These are phyloP conservation scores for Heteropelma amictum DNA, from an alignment of 2,888 invertebrate genomes.

Conservation along the genomic window DNA sequence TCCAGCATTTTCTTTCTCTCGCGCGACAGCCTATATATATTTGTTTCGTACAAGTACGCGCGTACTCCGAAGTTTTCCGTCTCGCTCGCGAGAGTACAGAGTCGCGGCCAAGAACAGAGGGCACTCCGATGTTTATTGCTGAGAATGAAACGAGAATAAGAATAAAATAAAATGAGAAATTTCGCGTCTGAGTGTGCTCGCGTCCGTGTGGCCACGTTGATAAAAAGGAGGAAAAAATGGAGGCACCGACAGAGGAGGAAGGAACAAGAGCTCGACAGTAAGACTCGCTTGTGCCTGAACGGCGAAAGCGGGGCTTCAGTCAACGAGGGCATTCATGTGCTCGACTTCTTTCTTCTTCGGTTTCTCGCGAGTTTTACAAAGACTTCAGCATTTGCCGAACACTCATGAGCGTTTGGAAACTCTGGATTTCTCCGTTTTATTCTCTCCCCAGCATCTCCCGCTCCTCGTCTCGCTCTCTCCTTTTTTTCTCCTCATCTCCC, in stretches of 20 bases:
- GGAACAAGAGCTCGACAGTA: slow-evolving; percentile 40
- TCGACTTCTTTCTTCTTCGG: slow-evolving; percentile 55
- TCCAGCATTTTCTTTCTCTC: slow-evolving; percentile 28
- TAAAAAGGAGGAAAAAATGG: neutral
- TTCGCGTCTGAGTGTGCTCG: neutral
- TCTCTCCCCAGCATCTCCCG: neutral
- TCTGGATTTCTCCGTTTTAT: slow-evolving; percentile 26
- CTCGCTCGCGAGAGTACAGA: slow-evolving; percentile 20
- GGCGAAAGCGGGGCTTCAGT: slow-evolving; percentile 69
- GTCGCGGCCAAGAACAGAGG: slow-evolving; percentile 57
- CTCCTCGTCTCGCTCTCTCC: slow-evolving; percentile 15
- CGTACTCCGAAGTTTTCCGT: slow-evolving; percentile 13
- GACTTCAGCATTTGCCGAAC: slow-evolving; percentile 56
- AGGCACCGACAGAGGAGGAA: neutral
- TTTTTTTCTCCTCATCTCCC: neutral
- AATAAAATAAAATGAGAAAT: no score
- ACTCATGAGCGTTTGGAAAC: slow-evolving; percentile 47
- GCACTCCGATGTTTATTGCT: slow-evolving; percentile 20
- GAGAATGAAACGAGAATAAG: slow-evolving; percentile 36
- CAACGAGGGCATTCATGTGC: slow-evolving; percentile 73
- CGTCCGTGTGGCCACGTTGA: slow-evolving; percentile 33
- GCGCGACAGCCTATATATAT: neutral
- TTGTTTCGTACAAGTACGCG: slow-evolving; percentile 16
- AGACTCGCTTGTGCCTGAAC: slow-evolving; percentile 58
- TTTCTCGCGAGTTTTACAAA: slow-evolving; percentile 55